Evolutionary conservation across 64 coral and sea anemone genomes (phyloP).

Genomic region (Montipora efflorescens): DNA sequence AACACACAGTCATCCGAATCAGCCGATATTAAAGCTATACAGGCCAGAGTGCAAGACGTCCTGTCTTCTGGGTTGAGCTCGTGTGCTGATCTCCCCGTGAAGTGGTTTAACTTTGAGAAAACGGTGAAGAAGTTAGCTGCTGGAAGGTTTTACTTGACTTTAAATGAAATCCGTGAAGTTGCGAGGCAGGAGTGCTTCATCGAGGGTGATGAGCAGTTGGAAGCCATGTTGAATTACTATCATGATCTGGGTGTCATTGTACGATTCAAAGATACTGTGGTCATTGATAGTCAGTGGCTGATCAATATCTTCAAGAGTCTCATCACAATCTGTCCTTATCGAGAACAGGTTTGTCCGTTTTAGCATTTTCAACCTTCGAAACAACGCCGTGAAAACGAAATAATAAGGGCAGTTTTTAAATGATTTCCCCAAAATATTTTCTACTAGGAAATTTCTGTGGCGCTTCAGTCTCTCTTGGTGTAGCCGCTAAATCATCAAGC

Average conservation of each 20-base stretch:
- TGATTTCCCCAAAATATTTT: too few species aligned
- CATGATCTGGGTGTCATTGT: constrained; percentile 75
- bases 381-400: too few species aligned
- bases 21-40: neutral
- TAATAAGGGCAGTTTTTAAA: too few species aligned
- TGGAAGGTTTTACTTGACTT: constrained; percentile 41
- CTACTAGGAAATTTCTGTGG: too few species aligned
- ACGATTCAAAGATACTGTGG: constrained; percentile 46
- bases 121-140: constrained; percentile 26
- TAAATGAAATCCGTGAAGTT: constrained; percentile 36
- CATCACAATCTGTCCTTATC: constrained; percentile 50
- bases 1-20: constrained; percentile 43
- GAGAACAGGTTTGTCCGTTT: constrained; percentile 38
- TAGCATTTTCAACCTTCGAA: too few species aligned
- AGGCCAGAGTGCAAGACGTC: neutral
- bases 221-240: constrained; percentile 72
- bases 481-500: too few species aligned
- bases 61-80: constrained; percentile 22
- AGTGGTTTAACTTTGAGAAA: constrained; percentile 85
- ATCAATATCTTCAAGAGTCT: constrained; percentile 78
- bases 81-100: constrained; percentile 33
- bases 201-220: constrained; percentile 51
- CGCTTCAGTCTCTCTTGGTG: too few species aligned
- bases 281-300: constrained; percentile 75
- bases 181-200: constrained; percentile 63